Percentiles rank a stretch among this genome's conserved stretches.
Conservation (phyloP, 2,113 vertebrate genomes). For the Callipepla squamata region DNA sequence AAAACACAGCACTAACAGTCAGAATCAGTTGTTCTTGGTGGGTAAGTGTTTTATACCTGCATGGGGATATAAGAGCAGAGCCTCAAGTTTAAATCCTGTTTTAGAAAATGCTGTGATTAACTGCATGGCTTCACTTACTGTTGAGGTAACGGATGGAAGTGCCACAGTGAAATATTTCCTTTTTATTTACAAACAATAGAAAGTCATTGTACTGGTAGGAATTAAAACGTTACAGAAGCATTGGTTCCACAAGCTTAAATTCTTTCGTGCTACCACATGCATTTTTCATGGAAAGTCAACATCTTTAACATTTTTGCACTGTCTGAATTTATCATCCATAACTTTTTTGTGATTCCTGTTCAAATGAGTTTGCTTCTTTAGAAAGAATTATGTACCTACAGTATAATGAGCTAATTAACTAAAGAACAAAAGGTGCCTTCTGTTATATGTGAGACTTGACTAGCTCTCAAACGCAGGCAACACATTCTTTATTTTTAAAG, state of each 20-base stretch:
- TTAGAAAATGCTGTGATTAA: constrained; percentile 77
- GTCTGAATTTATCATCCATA: constrained; percentile 70
- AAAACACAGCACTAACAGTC: constrained; percentile 62
- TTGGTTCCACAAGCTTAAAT: constrained; percentile 61
- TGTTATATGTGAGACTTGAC: constrained; percentile 65
- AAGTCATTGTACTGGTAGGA: constrained; percentile 58
- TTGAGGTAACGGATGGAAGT: constrained; percentile 77
- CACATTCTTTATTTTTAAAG: constrained; percentile 64
- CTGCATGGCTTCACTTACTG: constrained; percentile 67
- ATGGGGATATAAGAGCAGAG: constrained; percentile 46
- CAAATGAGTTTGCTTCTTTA: constrained; percentile 67
- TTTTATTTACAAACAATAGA: constrained; percentile 83
- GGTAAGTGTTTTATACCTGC: constrained; percentile 68
- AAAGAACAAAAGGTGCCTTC: constrained; percentile 79
- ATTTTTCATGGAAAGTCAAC: constrained; percentile 69
- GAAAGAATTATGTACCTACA: constrained; percentile 77
- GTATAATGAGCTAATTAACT: constrained; percentile 81
- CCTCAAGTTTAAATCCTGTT: constrained; percentile 54
- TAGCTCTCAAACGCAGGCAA: constrained; percentile 61
- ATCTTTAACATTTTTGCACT: constrained; percentile 69
- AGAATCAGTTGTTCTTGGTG: constrained; percentile 61
- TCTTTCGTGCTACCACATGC: constrained; percentile 58
- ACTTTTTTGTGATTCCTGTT: constrained; percentile 73
- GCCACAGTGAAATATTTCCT: constrained; percentile 77
- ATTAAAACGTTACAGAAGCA: constrained; percentile 68